A percentile compares a stretch with the other conserved stretches of the same genome.
phyloP scores from a whole-genome alignment of 2,113 vertebrate genomes.

The Nycticryphes semicollaris region DNA sequence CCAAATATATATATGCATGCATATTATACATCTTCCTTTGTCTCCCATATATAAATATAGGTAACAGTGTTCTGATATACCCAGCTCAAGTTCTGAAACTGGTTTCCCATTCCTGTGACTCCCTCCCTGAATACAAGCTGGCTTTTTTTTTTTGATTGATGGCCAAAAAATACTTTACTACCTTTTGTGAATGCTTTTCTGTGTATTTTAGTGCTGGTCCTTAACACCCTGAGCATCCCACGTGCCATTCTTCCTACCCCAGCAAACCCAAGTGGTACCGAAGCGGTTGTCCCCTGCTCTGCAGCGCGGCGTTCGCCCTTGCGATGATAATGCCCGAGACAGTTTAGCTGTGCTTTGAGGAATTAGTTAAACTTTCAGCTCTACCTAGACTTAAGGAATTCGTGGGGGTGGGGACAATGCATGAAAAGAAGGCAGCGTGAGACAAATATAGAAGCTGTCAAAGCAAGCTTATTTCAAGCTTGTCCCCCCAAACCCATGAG shows the following conservation, averaged over 20 bases:
- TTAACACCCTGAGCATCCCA: not conserved
- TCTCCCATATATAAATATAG: not conserved
- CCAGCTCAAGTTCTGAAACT: not conserved
- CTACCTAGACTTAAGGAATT: conserved; percentile 1
- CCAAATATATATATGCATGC: not conserved
- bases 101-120: not conserved
- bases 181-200: not conserved
- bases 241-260: not conserved
- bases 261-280: not conserved
- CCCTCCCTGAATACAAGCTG: not conserved
- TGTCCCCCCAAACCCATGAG: conserved; percentile 44
- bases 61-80: not conserved
- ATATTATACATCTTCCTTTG: not conserved
- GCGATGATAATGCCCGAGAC: not conserved
- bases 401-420: not conserved
- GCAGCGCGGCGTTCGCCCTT: accelerated
- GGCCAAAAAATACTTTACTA: not conserved
- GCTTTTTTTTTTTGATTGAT: not conserved
- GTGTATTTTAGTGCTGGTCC: not conserved
- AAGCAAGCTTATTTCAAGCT: conserved; percentile 31
- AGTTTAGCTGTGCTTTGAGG: not conserved
- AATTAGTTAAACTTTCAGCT: conserved; percentile 19
- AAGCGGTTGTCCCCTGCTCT: not conserved
- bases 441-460: conserved; percentile 56
- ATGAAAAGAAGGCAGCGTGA: not conserved